These are phyloP conservation scores for Drosophila maculinotata DNA, from an alignment of 2,888 invertebrate species.

Conservation along the genomic window DNA sequence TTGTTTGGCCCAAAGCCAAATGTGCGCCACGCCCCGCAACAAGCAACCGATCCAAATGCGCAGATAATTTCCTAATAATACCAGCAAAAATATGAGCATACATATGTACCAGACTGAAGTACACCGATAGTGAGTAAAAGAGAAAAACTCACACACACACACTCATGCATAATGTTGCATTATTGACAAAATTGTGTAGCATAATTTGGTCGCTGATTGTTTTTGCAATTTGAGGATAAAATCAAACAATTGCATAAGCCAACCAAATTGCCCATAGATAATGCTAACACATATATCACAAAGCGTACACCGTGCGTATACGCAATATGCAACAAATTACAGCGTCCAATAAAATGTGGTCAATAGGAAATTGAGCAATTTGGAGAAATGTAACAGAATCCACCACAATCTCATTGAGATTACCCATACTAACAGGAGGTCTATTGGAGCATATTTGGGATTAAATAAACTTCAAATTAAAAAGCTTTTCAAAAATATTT, in stretches of 20 bases:
- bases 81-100: conserved; percentile 20
- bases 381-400: background rate
- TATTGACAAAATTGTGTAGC: conserved; percentile 38
- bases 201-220: conserved; percentile 38
- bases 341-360: conserved; percentile 5
- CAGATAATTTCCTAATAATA: conserved; percentile 42
- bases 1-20: conserved; percentile 52
- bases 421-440: too few relatives aligned
- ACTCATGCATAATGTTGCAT: conserved; percentile 32
- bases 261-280: conserved; percentile 20
- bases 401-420: too few relatives aligned
- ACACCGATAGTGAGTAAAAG: background rate
- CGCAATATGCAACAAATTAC: conserved; percentile 1
- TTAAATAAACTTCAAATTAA: too few relatives aligned
- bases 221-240: conserved; percentile 34
- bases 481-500: too few relatives aligned
- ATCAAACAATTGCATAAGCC: conserved; percentile 43
- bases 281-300: conserved; percentile 3
- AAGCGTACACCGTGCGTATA: conserved; percentile 14
- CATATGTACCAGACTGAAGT: conserved; percentile 9
- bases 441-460: too few relatives aligned
- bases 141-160: conserved; percentile 9
- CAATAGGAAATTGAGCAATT: background rate
- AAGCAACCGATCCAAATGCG: conserved; percentile 33
- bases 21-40: conserved; percentile 51